Evolutionary conservation across 2,797 vertebrate genomes (phyloP), one percentile per base, ranked within the genome.

Genomic region (Galago senegalensis): DNA sequence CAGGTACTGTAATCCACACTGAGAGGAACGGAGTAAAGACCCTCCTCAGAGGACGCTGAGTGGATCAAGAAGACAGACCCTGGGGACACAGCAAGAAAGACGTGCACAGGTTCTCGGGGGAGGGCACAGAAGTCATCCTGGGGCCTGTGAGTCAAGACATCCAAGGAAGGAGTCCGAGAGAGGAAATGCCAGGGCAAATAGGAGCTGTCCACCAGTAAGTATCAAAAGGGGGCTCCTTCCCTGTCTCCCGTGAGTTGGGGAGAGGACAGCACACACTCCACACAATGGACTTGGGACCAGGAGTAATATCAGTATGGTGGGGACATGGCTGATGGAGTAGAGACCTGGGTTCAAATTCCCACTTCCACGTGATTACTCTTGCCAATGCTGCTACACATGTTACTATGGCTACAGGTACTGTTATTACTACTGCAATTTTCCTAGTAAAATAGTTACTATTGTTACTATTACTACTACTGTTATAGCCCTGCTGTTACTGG

Each of bases 11-110:
- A 20, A 17, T 70, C 34, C 1, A 16, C 4, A 8, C 37, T 23
- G n/a, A 49, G 14, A 65, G 34, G 43, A 5, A 14, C 20, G 9
- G 0, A 1, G 31, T 8, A 8, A 3, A n/a, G 18, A 25, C 12
- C 16, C 23, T 23, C 53, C 37, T 13, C 7, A 6, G 60, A 83
- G 43, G 21, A 7, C 0, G 3, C 0, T 0, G n/a, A 9, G 27
- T 12, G 23, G 43, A 49, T 4, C 2, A 2, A 27, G 13, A 61
- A 61, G 31, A 25, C 25, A 20, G 69, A 16, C 1, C 0, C 0
- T 23, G 10, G 12, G 25, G 3, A 21, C 10, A 2, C 13, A 16
- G 23, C 25, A 27, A 46, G 58, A 43, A 37, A 88, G 53, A 65
- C 34, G 65, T 25, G 1, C 12, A 6, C 29, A 14, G 14, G 18